A percentile compares a stretch with the other conserved stretches of the same genome.
These are phyloP conservation scores for Zelleria hepariella DNA, from an alignment of 2,888 invertebrate species.

Conservation along the genomic window DNA sequence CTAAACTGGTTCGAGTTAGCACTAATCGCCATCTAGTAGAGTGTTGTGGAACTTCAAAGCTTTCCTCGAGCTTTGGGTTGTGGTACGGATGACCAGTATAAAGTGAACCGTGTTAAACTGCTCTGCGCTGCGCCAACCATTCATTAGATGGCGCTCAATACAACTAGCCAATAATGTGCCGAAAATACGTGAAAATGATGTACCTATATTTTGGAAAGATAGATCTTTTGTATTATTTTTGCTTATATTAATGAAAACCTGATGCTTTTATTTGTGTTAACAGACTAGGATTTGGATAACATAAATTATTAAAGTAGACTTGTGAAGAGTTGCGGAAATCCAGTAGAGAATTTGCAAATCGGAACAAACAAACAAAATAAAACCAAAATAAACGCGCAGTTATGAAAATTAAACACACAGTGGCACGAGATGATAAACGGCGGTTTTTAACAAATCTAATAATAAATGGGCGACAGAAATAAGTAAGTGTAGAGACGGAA, in stretches of 20 bases:
- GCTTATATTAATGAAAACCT: too few species aligned
- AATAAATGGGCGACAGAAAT: slow-evolving; percentile 45
- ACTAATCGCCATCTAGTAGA: background rate
- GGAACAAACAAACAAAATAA: slow-evolving; percentile 1
- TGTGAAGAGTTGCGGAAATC: too few species aligned
- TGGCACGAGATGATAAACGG: slow-evolving; percentile 32
- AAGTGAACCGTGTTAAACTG: background rate
- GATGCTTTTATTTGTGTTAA: too few species aligned
- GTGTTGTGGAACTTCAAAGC: background rate
- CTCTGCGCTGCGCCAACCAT: background rate
- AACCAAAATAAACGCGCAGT: background rate
- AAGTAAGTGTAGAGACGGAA: slow-evolving; percentile 32
- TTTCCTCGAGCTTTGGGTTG: background rate
- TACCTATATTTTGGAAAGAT: too few species aligned
- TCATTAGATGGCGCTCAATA: slow-evolving; percentile 2
- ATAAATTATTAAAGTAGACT: too few species aligned
- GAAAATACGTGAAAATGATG: too few species aligned
- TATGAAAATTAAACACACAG: background rate
- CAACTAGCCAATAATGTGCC: too few species aligned
- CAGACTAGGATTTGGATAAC: too few species aligned
- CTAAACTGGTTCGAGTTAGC: slow-evolving; percentile 24
- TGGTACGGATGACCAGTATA: background rate
- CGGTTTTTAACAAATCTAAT: slow-evolving; percentile 36
- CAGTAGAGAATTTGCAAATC: too few species aligned
- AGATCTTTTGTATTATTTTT: too few species aligned